Evolutionary conservation across 2,797 vertebrate genomes (phyloP).

Genomic region (Tangara arthus): DNA sequence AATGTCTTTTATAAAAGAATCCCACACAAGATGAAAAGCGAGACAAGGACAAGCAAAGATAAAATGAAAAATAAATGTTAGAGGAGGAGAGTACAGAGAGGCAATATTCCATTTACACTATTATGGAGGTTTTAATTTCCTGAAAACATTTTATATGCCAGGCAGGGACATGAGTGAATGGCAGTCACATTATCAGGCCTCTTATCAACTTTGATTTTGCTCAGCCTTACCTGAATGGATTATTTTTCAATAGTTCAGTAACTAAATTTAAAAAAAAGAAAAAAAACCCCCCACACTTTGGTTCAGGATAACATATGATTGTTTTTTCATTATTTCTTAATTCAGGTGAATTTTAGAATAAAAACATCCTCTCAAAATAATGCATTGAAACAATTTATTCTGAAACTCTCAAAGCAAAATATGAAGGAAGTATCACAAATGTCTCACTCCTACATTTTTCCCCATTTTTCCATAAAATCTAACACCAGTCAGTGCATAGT

Average conservation of each 20-base stretch:
- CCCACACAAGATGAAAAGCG: not conserved
- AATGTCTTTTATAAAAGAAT: not conserved
- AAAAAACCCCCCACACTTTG: not conserved
- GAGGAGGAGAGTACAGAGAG: not conserved
- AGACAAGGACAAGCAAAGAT: conserved; percentile 12
- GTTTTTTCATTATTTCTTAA: not conserved
- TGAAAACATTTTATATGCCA: conserved; percentile 25
- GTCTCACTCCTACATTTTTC: not conserved
- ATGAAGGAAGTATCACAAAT: not conserved
- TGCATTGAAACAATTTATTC: not conserved
- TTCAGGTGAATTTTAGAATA: not conserved
- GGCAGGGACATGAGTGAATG: not conserved
- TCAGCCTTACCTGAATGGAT: not conserved
- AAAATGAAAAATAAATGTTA: not conserved
- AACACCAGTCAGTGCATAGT: not conserved
- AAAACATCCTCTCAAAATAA: not conserved
- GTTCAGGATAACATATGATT: not conserved
- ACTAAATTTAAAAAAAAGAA: not conserved
- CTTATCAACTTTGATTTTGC: conserved; percentile 31
- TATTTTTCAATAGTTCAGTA: not conserved
- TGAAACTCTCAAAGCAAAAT: not conserved
- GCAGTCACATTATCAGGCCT: not conserved
- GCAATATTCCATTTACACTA: not conserved
- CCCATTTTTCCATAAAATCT: conserved; percentile 1
- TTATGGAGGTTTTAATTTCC: conserved; percentile 52